A percentile compares a stretch with the other conserved stretches of the same genome.
Conservation (phyloP, 2,888 invertebrate genomes). For the Megastigmus dorsalis region DNA sequence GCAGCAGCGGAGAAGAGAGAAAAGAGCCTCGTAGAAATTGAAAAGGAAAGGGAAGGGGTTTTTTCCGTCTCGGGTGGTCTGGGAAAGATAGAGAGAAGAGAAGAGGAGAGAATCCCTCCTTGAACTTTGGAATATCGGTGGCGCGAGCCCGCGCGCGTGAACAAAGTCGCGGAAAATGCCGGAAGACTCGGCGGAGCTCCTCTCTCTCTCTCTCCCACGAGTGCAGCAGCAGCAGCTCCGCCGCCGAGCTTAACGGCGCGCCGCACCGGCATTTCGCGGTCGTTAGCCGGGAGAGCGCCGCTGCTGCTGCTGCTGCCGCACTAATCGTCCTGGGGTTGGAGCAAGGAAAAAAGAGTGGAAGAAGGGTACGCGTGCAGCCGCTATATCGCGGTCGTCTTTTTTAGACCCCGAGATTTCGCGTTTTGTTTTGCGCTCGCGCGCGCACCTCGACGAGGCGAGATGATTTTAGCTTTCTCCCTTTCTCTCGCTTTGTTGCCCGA, state of each 20-base stretch:
- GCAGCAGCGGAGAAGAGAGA: background rate
- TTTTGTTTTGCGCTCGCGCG: slow-evolving; percentile 17
- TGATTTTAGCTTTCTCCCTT: too few species aligned
- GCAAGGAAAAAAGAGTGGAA: background rate
- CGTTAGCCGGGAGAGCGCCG: slow-evolving; percentile 22
- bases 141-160: too few species aligned
- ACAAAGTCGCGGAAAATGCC: slow-evolving; percentile 50
- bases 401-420: background rate
- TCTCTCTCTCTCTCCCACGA: background rate
- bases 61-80: background rate
- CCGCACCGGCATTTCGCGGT: slow-evolving; percentile 34
- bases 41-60: slow-evolving; percentile 20
- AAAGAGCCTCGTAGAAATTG: slow-evolving; percentile 22
- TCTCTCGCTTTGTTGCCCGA: too few species aligned
- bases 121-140: slow-evolving; percentile 54
- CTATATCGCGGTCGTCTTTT: background rate
- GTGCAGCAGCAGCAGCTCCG: too few species aligned
- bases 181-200: background rate
- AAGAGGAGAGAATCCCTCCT: slow-evolving; percentile 49
- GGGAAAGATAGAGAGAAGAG: background rate
- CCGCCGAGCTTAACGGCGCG: slow-evolving; percentile 30
- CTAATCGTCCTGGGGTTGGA: slow-evolving; percentile 28
- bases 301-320: too few species aligned
- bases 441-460: too few species aligned
- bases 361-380: too few species aligned